These are phyloP conservation scores for Tupaia tana DNA, from an alignment of 2,113 vertebrate genomes.

Conservation along the genomic window DNA sequence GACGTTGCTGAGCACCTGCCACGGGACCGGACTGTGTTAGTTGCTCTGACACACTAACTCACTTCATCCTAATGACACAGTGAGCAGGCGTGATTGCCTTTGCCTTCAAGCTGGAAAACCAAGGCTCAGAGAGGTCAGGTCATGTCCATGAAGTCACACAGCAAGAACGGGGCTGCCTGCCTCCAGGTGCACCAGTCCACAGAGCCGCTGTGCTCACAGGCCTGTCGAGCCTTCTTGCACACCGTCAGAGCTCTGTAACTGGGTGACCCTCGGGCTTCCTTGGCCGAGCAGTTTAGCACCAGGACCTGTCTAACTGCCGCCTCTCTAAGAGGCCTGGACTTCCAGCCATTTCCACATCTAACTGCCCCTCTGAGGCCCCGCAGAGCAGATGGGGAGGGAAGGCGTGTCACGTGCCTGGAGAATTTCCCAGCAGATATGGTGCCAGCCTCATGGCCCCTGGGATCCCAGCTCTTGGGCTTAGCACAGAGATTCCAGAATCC, in stretches of 20 bases:
- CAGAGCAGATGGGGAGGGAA: no score
- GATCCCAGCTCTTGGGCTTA: neutral
- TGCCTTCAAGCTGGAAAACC: neutral
- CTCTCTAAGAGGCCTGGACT: neutral
- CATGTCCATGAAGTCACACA: neutral
- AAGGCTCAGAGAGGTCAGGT: neutral
- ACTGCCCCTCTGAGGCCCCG: neutral
- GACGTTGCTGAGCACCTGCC: neutral
- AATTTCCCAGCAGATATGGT: neutral
- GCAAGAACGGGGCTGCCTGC: neutral
- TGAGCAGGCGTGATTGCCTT: no score
- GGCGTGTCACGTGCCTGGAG: neutral
- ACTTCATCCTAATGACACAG: no score
- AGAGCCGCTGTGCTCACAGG: fast-evolving
- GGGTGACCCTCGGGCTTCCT: neutral
- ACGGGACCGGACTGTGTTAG: neutral
- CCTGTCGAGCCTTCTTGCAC: neutral
- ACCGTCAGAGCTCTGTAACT: neutral
- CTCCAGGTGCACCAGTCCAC: neutral
- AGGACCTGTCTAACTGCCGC: fast-evolving
- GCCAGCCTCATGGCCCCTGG: neutral
- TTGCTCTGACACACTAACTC: neutral
- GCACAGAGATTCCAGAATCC: neutral
- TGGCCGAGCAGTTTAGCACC: neutral
- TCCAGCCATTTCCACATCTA: neutral